Percentiles rank a stretch among this genome's conserved stretches.
phyloP scores from a whole-genome alignment of 1,140 invertebrate species.

The Whitmania pigra region DNA sequence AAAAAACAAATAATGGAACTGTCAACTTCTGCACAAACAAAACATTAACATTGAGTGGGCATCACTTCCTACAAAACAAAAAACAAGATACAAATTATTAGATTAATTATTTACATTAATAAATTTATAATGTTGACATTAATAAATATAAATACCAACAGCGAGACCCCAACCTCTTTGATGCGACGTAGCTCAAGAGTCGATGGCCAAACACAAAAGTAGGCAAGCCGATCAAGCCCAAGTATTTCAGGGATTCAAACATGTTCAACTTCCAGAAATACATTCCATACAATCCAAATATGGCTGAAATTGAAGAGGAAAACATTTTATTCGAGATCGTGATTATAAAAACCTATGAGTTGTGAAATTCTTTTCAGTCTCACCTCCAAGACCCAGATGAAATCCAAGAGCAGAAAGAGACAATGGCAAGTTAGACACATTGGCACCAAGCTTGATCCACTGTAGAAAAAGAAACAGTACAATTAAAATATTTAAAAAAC shows the following conservation, averaged over 20 bases:
- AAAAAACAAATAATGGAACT: slow-evolving; percentile 6
- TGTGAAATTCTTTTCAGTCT: slow-evolving; percentile 30
- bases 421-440: slow-evolving; percentile 69
- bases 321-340: slow-evolving; percentile 28
- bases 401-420: slow-evolving; percentile 68
- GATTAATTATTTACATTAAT: background rate
- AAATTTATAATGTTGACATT: no score
- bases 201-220: slow-evolving; percentile 87
- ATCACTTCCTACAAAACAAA: background rate
- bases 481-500: slow-evolving; percentile 17
- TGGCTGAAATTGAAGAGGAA: slow-evolving; percentile 46
- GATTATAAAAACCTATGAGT: slow-evolving; percentile 38
- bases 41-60: background rate
- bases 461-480: slow-evolving; percentile 40
- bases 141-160: no score
- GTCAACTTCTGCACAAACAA: slow-evolving; percentile 12
- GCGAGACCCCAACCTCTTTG: slow-evolving; percentile 35
- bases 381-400: slow-evolving; percentile 66
- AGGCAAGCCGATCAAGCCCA: slow-evolving; percentile 63
- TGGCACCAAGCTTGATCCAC: slow-evolving; percentile 79
- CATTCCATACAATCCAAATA: slow-evolving; percentile 69
- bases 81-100: background rate
- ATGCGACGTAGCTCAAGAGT: slow-evolving; percentile 61
- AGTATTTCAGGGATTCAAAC: slow-evolving; percentile 85
- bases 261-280: slow-evolving; percentile 88